phyloP scores from a whole-genome alignment of 2,797 vertebrate species.

The Nannoperca australis region DNA sequence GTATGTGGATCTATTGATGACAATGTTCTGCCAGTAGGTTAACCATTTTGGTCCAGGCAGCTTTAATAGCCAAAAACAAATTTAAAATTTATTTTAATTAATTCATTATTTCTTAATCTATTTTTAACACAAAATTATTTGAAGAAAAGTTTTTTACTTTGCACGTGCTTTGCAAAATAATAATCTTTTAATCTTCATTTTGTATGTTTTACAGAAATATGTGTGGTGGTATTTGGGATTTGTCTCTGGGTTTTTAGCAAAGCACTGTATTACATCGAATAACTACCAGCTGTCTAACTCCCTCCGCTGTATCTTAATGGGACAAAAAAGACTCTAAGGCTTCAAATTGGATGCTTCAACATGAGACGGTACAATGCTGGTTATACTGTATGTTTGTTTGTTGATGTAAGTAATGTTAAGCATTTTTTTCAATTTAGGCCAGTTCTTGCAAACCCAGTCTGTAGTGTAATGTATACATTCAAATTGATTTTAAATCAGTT shows the following conservation, averaged over 20 bases:
- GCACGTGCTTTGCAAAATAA: not conserved
- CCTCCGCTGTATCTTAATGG: not conserved
- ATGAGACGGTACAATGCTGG: not conserved
- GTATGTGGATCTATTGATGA: not conserved
- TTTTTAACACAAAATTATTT: not conserved
- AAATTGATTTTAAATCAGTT: not conserved
- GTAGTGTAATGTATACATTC: not conserved
- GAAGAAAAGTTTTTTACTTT: not conserved
- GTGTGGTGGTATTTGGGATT: not conserved
- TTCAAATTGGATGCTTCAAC: not conserved
- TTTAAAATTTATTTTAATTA: not conserved
- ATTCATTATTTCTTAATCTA: not conserved
- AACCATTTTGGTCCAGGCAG: not conserved
- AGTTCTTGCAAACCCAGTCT: not conserved
- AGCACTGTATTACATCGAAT: not conserved
- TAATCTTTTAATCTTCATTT: not conserved
- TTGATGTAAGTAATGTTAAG: not conserved
- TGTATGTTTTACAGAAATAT: not conserved
- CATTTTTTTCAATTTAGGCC: not conserved
- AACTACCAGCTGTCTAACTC: not conserved
- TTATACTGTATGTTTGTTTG: not conserved
- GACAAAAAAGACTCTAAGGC: not conserved
- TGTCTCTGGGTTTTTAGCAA: not conserved
- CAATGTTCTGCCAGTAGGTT: not conserved
- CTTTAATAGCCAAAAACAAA: not conserved